Conservation (phyloP, 2,113 vertebrate genomes). For the Pelecanoides urinatrix region DNA sequence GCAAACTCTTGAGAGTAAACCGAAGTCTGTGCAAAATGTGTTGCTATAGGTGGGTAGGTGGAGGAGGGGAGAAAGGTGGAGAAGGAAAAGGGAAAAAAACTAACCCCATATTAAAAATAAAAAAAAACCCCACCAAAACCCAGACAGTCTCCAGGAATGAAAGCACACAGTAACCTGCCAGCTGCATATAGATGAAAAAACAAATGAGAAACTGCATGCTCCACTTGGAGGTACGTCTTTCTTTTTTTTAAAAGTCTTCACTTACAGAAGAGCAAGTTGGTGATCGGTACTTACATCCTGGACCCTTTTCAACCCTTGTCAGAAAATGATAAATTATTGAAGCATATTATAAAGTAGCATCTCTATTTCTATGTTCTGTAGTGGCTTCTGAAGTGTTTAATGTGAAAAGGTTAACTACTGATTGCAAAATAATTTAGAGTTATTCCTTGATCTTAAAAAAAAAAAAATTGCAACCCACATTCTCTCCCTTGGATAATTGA, state of each 20-base stretch:
- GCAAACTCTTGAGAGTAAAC: background rate
- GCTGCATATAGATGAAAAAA: background rate
- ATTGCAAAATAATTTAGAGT: constrained; percentile 50
- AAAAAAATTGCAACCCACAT: background rate
- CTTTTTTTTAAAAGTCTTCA: constrained; percentile 11
- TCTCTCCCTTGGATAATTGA: background rate
- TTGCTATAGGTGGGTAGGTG: background rate
- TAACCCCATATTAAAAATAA: background rate
- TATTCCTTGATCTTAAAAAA: background rate
- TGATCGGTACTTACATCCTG: constrained; percentile 44
- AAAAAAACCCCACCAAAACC: background rate
- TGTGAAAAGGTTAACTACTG: constrained; percentile 40
- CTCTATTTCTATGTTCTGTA: constrained; percentile 14
- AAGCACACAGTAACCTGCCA: background rate
- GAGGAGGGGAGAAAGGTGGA: background rate
- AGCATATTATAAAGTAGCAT: background rate
- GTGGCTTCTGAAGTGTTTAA: constrained; percentile 14
- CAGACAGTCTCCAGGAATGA: background rate
- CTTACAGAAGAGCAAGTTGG: constrained; percentile 39
- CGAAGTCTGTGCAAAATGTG: background rate
- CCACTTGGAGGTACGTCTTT: background rate
- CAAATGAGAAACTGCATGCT: constrained; percentile 8
- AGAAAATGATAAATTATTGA: constrained; percentile 57
- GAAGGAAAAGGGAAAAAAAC: background rate
- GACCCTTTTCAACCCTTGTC: constrained; percentile 49